Conservation (phyloP, 2,113 vertebrate genomes). For the Hoplias malabaricus region DNA sequence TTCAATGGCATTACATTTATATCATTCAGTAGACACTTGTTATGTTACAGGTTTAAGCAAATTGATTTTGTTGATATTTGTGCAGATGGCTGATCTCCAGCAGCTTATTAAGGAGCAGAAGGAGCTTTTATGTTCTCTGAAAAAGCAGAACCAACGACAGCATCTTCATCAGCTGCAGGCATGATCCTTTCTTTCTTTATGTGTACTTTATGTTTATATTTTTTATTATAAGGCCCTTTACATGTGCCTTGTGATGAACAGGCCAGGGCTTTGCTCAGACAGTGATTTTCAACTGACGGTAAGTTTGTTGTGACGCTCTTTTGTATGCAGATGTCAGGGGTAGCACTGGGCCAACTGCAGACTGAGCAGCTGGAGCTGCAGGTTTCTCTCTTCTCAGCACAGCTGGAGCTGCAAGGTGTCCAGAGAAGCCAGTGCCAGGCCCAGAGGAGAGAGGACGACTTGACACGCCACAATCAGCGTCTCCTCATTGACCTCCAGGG, state of each 20-base stretch:
- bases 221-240: background rate
- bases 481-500: constrained; percentile 73
- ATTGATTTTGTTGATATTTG: background rate
- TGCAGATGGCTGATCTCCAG: constrained; percentile 82
- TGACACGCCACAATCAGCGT: constrained; percentile 68
- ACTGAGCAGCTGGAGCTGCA: constrained; percentile 79
- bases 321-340: constrained; percentile 54
- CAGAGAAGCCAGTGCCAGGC: constrained; percentile 74
- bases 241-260: no score
- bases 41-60: no score
- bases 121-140: constrained; percentile 80
- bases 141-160: constrained; percentile 75
- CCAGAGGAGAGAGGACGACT: constrained; percentile 75
- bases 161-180: constrained; percentile 81
- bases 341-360: constrained; percentile 64
- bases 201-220: no score
- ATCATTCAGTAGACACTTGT: no score
- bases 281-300: no score
- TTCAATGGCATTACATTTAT: no score
- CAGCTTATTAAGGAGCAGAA: constrained; percentile 83
- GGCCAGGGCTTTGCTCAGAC: no score
- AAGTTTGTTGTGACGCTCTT: background rate
- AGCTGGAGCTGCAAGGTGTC: constrained; percentile 83
- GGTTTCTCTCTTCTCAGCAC: constrained; percentile 81
- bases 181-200: constrained; percentile 13